Percentiles rank a stretch among this genome's conserved stretches.
Conservation (phyloP, 2,888 invertebrate species). For the Rotaria sp. region DNA sequence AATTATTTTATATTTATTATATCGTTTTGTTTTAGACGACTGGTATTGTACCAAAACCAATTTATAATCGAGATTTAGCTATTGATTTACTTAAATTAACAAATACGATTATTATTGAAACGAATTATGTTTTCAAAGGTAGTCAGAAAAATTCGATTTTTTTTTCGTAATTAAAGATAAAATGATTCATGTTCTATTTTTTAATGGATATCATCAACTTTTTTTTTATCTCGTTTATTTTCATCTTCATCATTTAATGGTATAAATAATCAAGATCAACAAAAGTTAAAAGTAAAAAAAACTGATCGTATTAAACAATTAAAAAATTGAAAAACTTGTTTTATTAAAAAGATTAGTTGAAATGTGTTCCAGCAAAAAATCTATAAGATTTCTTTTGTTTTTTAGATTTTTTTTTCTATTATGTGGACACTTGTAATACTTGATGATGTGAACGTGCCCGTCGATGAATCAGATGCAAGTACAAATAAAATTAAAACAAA, state of each 20-base stretch:
- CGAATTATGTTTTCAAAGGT: constrained; percentile 7
- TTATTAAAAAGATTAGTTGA: constrained; percentile 8
- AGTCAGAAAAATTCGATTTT: background rate
- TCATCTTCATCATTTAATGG: background rate
- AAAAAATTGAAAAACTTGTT: constrained; percentile 13
- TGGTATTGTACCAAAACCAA: background rate
- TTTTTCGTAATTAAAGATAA: too few species aligned
- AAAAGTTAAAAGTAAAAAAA: background rate
- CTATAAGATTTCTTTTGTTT: too few species aligned
- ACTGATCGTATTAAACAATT: constrained; percentile 11
- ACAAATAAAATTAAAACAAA: too few species aligned
- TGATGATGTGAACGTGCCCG: too few species aligned
- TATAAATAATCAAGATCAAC: background rate
- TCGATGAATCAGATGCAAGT: too few species aligned
- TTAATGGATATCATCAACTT: background rate
- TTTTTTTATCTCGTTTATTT: background rate
- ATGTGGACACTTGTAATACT: too few species aligned
- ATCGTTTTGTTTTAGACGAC: background rate
- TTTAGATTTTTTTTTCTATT: too few species aligned
- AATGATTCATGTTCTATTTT: background rate
- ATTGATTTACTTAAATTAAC: constrained; percentile 16
- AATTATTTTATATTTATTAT: background rate
- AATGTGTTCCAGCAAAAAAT: background rate
- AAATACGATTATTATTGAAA: background rate
- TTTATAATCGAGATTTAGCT: constrained; percentile 17